These are phyloP conservation scores for Drosophila mayaguana DNA, from an alignment of 2,888 invertebrate species.

Conservation along the genomic window DNA sequence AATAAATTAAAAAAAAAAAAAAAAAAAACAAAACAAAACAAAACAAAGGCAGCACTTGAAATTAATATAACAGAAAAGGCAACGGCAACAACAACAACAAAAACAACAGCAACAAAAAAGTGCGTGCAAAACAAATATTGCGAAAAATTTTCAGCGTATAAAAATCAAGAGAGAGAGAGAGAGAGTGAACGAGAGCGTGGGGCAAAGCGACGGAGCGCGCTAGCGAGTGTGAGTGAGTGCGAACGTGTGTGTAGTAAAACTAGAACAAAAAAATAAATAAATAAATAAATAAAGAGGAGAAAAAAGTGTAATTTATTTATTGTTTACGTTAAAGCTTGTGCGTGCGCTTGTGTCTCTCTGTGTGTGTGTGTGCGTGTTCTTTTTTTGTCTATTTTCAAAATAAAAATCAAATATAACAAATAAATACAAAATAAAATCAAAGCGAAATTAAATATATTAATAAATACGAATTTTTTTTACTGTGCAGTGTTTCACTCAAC, in stretches of 20 bases:
- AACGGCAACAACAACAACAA: slow-evolving; percentile 5
- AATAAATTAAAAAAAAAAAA: slow-evolving; percentile 7
- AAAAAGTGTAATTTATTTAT: slow-evolving; percentile 7
- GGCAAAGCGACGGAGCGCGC: background rate
- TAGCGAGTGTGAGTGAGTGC: background rate
- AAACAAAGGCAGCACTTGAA: slow-evolving; percentile 13
- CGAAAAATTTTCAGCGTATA: slow-evolving; percentile 14
- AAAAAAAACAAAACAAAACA: slow-evolving; percentile 18
- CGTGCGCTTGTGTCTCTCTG: slow-evolving; percentile 8
- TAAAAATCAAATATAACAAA: background rate
- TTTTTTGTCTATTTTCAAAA: background rate
- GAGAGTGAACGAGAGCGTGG: background rate
- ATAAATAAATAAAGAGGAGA: too few relatives aligned
- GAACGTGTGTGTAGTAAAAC: slow-evolving; percentile 7
- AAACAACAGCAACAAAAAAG: slow-evolving; percentile 26
- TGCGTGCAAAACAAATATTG: slow-evolving; percentile 45
- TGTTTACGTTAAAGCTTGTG: slow-evolving; percentile 22
- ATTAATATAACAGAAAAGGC: slow-evolving; percentile 7
- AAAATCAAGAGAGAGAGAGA: background rate
- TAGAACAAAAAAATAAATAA: slow-evolving; percentile 10
- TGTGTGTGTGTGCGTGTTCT: too few relatives aligned
- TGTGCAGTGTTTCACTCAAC: slow-evolving; percentile 11
- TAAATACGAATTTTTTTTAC: slow-evolving; percentile 8
- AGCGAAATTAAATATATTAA: background rate
- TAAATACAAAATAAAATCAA: background rate